Conservation (phyloP, 2,888 invertebrate species). For the Autographa pulchrina region DNA sequence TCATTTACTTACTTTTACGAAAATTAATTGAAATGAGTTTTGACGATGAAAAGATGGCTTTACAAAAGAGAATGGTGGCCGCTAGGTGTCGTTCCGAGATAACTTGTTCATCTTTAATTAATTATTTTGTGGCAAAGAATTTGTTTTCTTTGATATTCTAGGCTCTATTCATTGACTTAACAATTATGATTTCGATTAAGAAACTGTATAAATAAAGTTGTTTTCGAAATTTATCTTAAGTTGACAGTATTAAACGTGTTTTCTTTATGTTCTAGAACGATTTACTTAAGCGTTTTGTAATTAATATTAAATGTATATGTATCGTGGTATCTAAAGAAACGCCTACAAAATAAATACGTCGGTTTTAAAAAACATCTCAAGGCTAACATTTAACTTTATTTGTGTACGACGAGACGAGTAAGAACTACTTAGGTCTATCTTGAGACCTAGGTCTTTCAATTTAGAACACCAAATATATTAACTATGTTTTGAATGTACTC, state of each 20-base stretch:
- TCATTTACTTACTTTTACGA: conserved; percentile 88
- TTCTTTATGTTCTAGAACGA: neutral
- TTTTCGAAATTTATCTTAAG: conserved; percentile 46
- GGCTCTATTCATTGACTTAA: conserved; percentile 74
- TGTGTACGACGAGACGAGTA: no score
- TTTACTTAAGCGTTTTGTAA: neutral
- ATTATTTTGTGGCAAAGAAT: conserved; percentile 86
- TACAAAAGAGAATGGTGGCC: conserved; percentile 85
- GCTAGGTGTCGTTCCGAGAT: conserved; percentile 88
- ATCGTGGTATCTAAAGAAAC: neutral
- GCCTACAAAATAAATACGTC: no score
- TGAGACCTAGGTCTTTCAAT: no score
- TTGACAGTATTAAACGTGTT: conserved; percentile 37
- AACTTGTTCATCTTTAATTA: conserved; percentile 88
- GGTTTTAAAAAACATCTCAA: no score
- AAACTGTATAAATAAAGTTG: conserved; percentile 68
- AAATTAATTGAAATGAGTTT: conserved; percentile 90
- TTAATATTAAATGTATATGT: neutral
- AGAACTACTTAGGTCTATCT: no score
- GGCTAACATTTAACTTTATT: no score
- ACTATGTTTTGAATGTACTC: no score
- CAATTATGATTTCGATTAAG: conserved; percentile 79
- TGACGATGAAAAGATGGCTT: conserved; percentile 87
- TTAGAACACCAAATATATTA: no score
- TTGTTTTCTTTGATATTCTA: conserved; percentile 82